phyloP scores from a whole-genome alignment of 2,113 vertebrate genomes.

The human region GRCh38 chr5:108947001-108947500 shows the following conservation, averaged over 20 bases:
- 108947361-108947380: not conserved
- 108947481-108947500: not conserved
- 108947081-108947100: not conserved
- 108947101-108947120: not conserved
- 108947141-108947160: not conserved
- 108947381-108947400: not conserved
- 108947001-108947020: not conserved
- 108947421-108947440: slow-evolving; percentile 36
- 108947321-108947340: not conserved
- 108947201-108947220: not conserved
- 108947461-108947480: slow-evolving; percentile 19
- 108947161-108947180: not conserved
- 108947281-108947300: not conserved
- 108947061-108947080: not conserved
- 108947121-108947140: not conserved
- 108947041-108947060: not conserved
- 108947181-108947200: not conserved
- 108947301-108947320: not conserved
- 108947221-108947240: not conserved
- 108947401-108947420: not conserved
- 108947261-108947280: not conserved
- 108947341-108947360: not conserved
- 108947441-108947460: not conserved
- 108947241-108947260: not conserved
- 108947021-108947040: not conserved